Evolutionary conservation across 2,113 vertebrate genomes (phyloP), one percentile per base, ranked within the genome.

Genomic region (Chaetura pelagica): DNA sequence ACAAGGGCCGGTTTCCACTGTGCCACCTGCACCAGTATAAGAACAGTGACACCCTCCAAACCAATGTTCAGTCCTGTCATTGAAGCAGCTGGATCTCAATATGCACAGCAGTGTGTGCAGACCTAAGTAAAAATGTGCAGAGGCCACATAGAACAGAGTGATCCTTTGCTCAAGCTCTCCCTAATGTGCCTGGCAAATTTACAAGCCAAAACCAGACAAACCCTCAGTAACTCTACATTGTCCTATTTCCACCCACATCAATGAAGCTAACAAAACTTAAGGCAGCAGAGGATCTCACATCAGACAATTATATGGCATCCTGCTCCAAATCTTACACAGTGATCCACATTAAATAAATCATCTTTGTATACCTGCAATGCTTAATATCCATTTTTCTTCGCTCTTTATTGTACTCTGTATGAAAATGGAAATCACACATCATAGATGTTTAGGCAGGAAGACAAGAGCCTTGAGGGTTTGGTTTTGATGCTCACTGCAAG

Each of bases 401-500:
- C 27, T 93, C 21, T 58, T 77, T 59, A 6, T 9, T 54, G 46
- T 76, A 32, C 38, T 63, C 19, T 35, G 29, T 46, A 48, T 57
- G 66, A 95, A 84, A 95, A 79, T 1, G 11, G 49, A 91, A 95
- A 94, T 84, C 17, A 4, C 38, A 58, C 35, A 72, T 38, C 0
- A 0, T 91, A 94, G 75, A 86, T 89, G 69, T 84, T 94, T 58
- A 87, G 54, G 62, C 34, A 87, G 52, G 9, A 89, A 92, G 58
- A 49, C 32, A 91, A 89, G n/a, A 79, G 11, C 58, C 74, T 82
- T 46, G 10, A 87, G 62, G 81, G 66, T 29, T 85, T 5, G 2
- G 19, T 44, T 81, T 89, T 83, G 91, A 95, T 66, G 27, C 66
- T 89, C 44, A 62, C 71, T 84, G 58, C 71, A 95, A 94, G 52